Percentiles rank a stretch among this genome's conserved stretches.
These are phyloP conservation scores for Ctena decussata DNA, from an alignment of 2,888 invertebrate species.

Conservation along the genomic window DNA sequence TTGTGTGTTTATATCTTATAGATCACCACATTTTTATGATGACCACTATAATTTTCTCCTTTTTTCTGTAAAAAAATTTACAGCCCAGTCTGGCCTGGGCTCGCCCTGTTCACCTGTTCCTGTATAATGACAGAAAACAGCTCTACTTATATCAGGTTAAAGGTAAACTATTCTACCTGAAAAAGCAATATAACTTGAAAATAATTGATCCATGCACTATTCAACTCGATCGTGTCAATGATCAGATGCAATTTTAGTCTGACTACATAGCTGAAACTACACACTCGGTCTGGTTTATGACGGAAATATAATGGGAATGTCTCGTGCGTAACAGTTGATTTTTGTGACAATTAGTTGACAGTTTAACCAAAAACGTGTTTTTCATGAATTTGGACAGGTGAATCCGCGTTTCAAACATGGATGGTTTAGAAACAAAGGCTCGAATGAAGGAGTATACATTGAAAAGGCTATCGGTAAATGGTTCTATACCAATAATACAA, in stretches of 20 bases:
- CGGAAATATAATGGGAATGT: not conserved
- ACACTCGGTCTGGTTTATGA: not conserved
- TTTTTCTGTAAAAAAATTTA: no score
- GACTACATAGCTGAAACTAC: not conserved
- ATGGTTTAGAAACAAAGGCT: slow-evolving; percentile 30
- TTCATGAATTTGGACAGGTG: not conserved
- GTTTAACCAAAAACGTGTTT: not conserved
- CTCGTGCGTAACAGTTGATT: not conserved
- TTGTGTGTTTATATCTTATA: no score
- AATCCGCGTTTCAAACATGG: not conserved
- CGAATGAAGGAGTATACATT: slow-evolving; percentile 51
- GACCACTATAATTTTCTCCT: no score
- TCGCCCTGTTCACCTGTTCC: no score
- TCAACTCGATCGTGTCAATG: slow-evolving; percentile 2
- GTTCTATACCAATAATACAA: slow-evolving; percentile 3
- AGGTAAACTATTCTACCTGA: not conserved
- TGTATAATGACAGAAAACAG: no score
- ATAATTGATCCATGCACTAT: slow-evolving; percentile 5
- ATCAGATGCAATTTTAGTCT: not conserved
- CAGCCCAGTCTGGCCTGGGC: no score
- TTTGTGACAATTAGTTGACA: not conserved
- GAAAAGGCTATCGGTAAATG: slow-evolving; percentile 25
- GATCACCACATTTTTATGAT: no score
- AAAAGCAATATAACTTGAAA: slow-evolving; percentile 5
- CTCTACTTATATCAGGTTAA: no score